A percentile compares a stretch with the other conserved stretches of the same genome.
Conservation (phyloP, 30 jellyfish, hydroid and myxozoan genomes). For the Rhopilema esculentum region DNA sequence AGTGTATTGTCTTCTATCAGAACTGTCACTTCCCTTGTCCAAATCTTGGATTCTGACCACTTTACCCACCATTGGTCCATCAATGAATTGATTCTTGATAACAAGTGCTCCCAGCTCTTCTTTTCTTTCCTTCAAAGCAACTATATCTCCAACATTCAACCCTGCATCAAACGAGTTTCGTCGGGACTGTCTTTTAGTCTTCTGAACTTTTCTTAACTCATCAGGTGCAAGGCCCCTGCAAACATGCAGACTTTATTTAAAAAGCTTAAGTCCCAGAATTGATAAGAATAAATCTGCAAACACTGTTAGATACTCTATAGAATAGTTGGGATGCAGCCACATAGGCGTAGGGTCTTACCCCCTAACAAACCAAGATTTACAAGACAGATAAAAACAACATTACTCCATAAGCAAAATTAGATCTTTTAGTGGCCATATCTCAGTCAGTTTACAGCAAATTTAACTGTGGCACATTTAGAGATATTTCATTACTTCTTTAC, state of each 20-base stretch:
- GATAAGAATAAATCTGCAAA: too few species aligned
- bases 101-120: constrained; percentile 83
- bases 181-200: constrained; percentile 4
- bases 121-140: constrained; percentile 75
- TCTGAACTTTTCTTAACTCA: constrained; percentile 22
- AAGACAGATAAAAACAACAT: too few species aligned
- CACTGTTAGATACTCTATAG: too few species aligned
- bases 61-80: constrained; percentile 62
- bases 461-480: too few species aligned
- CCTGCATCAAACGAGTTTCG: constrained; percentile 18
- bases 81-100: constrained; percentile 35
- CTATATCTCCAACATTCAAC: constrained; percentile 80
- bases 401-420: too few species aligned
- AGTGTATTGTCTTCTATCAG: constrained; percentile 45
- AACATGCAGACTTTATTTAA: background rate
- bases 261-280: too few species aligned
- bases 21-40: constrained; percentile 29
- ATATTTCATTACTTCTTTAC: too few species aligned
- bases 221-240: constrained; percentile 96
- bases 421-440: too few species aligned
- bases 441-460: too few species aligned
- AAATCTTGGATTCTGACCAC: constrained; percentile 32
- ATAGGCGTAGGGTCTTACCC: too few species aligned
- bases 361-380: too few species aligned
- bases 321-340: too few species aligned